Evolutionary conservation across 2,888 invertebrate species (phyloP).

Genomic region (Cremastobaeus sp.): DNA sequence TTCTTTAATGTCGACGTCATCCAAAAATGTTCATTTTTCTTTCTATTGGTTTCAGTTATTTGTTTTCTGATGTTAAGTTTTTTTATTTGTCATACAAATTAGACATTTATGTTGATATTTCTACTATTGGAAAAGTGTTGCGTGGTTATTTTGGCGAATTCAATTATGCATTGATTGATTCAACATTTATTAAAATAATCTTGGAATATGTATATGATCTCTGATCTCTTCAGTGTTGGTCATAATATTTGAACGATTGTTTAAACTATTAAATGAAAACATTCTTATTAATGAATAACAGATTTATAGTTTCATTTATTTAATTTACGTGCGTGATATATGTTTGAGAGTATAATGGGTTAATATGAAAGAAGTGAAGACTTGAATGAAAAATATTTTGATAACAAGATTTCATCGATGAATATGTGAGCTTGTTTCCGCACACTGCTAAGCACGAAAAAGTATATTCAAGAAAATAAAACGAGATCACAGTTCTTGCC

Average conservation of each 20-base stretch:
- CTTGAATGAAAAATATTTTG: conserved; percentile 29
- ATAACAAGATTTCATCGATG: conserved; percentile 10
- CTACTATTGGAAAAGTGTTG: too few species aligned
- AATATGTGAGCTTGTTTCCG: conserved; percentile 33
- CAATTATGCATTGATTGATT: too few species aligned
- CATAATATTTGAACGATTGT: too few species aligned
- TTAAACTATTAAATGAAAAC: too few species aligned
- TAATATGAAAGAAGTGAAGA: conserved; percentile 17
- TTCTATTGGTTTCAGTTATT: conserved; percentile 41
- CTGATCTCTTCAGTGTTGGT: too few species aligned
- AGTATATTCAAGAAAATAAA: conserved; percentile 47
- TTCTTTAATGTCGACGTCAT: conserved; percentile 43
- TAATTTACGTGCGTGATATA: conserved; percentile 13
- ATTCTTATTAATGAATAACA: too few species aligned
- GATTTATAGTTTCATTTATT: conserved; percentile 51
- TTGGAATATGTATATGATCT: too few species aligned
- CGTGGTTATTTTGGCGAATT: too few species aligned
- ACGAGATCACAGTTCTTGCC: conserved; percentile 52
- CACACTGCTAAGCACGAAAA: conserved; percentile 15
- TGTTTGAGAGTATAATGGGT: conserved; percentile 1
- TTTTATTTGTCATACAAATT: conserved; percentile 21
- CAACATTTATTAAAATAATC: too few species aligned
- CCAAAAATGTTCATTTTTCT: conserved; percentile 30
- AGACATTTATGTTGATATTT: conserved; percentile 26
- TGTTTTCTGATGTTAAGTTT: conserved; percentile 36